phyloP scores from a whole-genome alignment of 2,113 vertebrate genomes.

The Cynoglossus semilaevis region DNA sequence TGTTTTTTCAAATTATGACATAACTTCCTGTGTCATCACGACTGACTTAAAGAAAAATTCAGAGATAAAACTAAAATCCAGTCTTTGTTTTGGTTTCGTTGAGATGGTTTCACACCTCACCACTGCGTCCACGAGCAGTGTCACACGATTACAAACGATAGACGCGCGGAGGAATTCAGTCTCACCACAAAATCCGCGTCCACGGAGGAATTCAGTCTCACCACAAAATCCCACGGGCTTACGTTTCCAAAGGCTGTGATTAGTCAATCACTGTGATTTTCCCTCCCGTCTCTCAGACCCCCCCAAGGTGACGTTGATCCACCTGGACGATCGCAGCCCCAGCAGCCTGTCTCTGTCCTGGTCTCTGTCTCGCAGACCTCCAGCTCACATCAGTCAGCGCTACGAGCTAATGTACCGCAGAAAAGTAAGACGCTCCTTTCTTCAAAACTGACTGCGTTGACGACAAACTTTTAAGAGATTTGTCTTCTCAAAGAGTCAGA shows the following conservation, averaged over 20 bases:
- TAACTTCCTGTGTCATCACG: no score
- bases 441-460: not conserved
- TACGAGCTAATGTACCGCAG: slow-evolving; percentile 96
- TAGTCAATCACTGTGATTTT: slow-evolving; percentile 65
- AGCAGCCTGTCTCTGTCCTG: slow-evolving; percentile 87
- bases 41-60: no score
- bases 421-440: slow-evolving; percentile 79
- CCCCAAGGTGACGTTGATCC: slow-evolving; percentile 86
- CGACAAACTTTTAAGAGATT: not conserved
- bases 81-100: not conserved
- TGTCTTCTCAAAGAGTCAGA: not conserved
- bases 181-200: slow-evolving; percentile 47
- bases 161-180: slow-evolving; percentile 39
- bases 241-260: slow-evolving; percentile 54
- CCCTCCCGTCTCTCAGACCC: slow-evolving; percentile 77
- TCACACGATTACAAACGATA: not conserved
- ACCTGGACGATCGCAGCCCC: slow-evolving; percentile 80
- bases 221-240: slow-evolving; percentile 45
- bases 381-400: slow-evolving; percentile 81
- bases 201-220: slow-evolving; percentile 45
- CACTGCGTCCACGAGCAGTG: no score
- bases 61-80: not conserved
- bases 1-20: not conserved
- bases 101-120: no score
- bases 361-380: slow-evolving; percentile 82